Base-by-base conservation (phyloP, 2,797 vertebrate genomes). In the Dermochelys coriacea region DNA sequence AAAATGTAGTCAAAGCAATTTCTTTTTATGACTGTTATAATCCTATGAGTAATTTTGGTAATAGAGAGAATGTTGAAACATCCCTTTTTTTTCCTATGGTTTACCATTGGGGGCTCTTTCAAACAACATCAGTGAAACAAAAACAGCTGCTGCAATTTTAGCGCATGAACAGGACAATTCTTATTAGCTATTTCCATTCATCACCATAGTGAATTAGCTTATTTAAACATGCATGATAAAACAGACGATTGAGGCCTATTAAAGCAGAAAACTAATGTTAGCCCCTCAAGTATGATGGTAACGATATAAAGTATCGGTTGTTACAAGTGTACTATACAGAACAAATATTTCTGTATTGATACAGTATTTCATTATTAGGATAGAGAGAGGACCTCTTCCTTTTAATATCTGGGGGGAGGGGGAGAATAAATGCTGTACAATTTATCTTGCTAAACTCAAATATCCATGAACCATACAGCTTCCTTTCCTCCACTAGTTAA, bases 381-480 rank as follows among this genome's bases (percentile, higher is more conserved):
- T 12, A 12, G 29, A 55, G 31, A n/a, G 41, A 47, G 21, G 2
- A 31, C 21, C 7, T 50, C n/a, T 57, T 27, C 15, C n/a, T 19
- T 77, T 83, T 81, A 94, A 34, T 81, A 93, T 84, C 74, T 87
- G 47, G 14, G 45, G 82, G 21, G 41, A 41, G 41, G 4, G 49
- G 12, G 49, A 14, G 16, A 80, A 92, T 78, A 16, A 8, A 50
- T 54, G 84, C 85, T 83, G 57, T 94, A 93, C 80, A 95, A 86
- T 89, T 96, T 96, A 89, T 85, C 84, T 92, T 90, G 86, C 3
- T 41, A 96, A 96, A 95, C 86, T 95, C 85, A 14, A 94, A 96
- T 96, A 96, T 96, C 95, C 94, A 94, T 49, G 3, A 93, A 87
- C 94, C 94, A 93, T 96, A 96, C 95, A 95, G 92, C 93, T 95